Base-by-base conservation (phyloP, 64 coral and sea anemone species). In the Platygyra sinensis region DNA sequence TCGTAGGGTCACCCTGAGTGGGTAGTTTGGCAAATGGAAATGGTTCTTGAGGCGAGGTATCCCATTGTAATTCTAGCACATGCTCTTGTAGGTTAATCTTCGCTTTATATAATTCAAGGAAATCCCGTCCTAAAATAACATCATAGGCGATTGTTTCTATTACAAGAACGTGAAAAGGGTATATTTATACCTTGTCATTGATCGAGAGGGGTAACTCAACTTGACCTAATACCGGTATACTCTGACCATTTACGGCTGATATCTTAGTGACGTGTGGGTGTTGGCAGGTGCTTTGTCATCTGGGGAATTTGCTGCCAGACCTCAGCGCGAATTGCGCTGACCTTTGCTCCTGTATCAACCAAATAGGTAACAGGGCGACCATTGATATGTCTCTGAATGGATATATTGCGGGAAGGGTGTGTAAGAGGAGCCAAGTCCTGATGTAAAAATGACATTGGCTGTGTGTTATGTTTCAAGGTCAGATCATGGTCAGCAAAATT, bases 61-160 rank as follows among this genome's bases (percentile, higher is more conserved):
- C 33, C 33, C 33, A 36, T 36, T 36, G 33, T 24, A 86, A 52
- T 73, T 86, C 33, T 24, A 86, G 25, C 30, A 72, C 33, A 32
- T n/a, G 42, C 19, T 36, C 11, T 30, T 91, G 31, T 10, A 61
- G 16, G 57, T 91, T 36, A 31, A 83, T 91, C 1, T 61, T 84
- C 16, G 89, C 67, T 7, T 74, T 79, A 73, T 83, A 91, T 5
- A 36, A 18, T 20, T 73, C 31, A 19, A 91, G 78, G 51, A 91
- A 83, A 38, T 91, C 89, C 25, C 32, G 52, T 8, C 79, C 89
- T 25, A 91, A 59, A 10, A 84, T 91, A 0, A 84, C 52, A 72
- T 91, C 89, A 75, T 91, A 91, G 9, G 89, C 61, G 19, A 91
- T 42, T 22, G 55, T 59, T 30, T 83, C 69, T 28, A 79, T 79